A percentile compares a stretch with the other conserved stretches of the same genome.
Evolutionary conservation across 2,797 vertebrate species (phyloP).

Genomic region (Crocidura indochinensis): DNA sequence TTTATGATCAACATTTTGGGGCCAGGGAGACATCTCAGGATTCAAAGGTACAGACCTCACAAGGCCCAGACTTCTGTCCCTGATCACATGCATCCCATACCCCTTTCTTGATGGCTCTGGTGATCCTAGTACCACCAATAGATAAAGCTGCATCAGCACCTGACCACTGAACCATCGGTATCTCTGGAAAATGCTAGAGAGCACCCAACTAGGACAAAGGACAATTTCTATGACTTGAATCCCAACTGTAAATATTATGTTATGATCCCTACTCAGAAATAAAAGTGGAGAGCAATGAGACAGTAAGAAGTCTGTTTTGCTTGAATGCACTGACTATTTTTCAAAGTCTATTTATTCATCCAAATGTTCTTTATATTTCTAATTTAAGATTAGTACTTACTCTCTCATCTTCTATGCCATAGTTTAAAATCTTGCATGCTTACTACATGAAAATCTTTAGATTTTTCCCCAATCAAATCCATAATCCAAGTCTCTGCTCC

Average conservation of each 20-base stretch:
- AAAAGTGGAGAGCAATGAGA: neutral
- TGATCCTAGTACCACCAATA: too few species aligned
- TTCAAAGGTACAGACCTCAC: too few species aligned
- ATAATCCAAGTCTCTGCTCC: neutral
- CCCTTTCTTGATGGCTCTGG: too few species aligned
- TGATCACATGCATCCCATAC: too few species aligned
- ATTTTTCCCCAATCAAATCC: constrained; percentile 42
- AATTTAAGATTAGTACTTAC: constrained; percentile 3
- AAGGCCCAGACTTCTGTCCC: too few species aligned
- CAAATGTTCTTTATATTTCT: neutral
- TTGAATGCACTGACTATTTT: constrained; percentile 4
- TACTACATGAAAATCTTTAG: neutral
- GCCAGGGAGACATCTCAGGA: too few species aligned
- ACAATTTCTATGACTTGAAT: constrained; percentile 30
- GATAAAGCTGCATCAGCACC: too few species aligned
- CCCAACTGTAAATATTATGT: neutral
- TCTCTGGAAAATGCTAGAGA: too few species aligned
- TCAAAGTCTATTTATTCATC: neutral
- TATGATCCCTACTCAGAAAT: neutral
- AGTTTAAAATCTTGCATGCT: neutral
- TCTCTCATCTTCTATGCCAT: neutral
- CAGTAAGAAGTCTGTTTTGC: neutral
- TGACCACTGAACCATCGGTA: too few species aligned
- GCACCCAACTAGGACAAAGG: too few species aligned
- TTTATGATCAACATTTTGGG: neutral